phyloP scores from a whole-genome alignment of 35 echinoderm and acorn worm species.

The Ptychodera flava region DNA sequence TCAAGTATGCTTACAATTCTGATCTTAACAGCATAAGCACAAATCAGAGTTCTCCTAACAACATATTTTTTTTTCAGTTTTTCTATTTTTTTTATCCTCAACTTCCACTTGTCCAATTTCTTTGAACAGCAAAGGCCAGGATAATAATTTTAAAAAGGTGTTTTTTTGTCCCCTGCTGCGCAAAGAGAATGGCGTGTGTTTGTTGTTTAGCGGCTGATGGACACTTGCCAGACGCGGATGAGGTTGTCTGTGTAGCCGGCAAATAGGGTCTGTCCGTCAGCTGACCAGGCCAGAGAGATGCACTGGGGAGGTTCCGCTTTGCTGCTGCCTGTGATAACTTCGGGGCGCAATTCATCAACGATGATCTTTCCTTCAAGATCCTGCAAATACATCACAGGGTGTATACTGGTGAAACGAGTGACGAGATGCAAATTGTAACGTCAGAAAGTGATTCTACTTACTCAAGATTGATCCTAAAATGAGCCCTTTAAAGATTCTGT shows the following conservation, averaged over 20 bases:
- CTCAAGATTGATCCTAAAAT: too few relatives aligned
- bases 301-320: slow-evolving; percentile 47
- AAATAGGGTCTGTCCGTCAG: slow-evolving; percentile 93
- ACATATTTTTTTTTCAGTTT: too few relatives aligned
- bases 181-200: neutral
- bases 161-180: neutral
- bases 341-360: slow-evolving; percentile 47
- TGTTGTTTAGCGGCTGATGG: slow-evolving; percentile 12
- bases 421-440: neutral
- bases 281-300: slow-evolving; percentile 86
- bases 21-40: too few relatives aligned
- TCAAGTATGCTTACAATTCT: too few relatives aligned
- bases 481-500: too few relatives aligned
- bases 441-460: too few relatives aligned
- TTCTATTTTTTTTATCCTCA: too few relatives aligned
- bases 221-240: slow-evolving; percentile 97
- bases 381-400: slow-evolving; percentile 18
- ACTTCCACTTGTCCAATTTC: too few relatives aligned
- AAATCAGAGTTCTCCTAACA: too few relatives aligned
- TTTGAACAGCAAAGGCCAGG: neutral
- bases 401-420: neutral
- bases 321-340: slow-evolving; percentile 37
- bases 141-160: neutral
- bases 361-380: slow-evolving; percentile 71
- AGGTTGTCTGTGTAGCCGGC: slow-evolving; percentile 91